A percentile compares a stretch with the other conserved stretches of the same genome.
These are phyloP conservation scores for Parelbella ahira DNA, from an alignment of 2,888 invertebrate genomes.

Conservation along the genomic window DNA sequence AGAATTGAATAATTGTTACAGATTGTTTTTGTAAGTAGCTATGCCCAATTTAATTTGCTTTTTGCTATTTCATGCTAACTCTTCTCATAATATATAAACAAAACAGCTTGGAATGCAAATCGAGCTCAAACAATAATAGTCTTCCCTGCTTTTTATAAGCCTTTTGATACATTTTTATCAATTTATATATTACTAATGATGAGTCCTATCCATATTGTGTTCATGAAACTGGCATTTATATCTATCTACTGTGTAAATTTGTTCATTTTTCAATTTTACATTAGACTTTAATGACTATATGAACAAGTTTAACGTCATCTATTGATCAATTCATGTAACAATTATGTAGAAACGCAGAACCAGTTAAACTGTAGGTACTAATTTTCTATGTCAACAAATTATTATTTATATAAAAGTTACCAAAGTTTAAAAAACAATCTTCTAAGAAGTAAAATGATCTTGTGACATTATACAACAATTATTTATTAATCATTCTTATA, in stretches of 20 bases:
- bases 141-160: constrained; percentile 19
- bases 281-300: no score
- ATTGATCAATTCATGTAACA: no score
- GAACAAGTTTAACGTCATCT: no score
- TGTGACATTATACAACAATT: constrained; percentile 7
- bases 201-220: constrained; percentile 13
- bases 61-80: constrained; percentile 18
- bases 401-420: constrained; percentile 24
- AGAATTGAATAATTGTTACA: no score
- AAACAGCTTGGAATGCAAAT: no score
- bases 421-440: constrained; percentile 21
- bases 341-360: constrained; percentile 1
- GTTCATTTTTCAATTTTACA: no score
- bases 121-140: constrained; percentile 25
- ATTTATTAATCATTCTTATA: constrained; percentile 7
- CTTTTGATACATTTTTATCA: constrained; percentile 2
- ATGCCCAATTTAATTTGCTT: constrained; percentile 5
- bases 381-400: constrained; percentile 15
- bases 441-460: constrained; percentile 11
- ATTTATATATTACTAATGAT: neutral
- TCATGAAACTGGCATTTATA: constrained; percentile 8
- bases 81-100: no score
- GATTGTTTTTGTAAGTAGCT: neutral
- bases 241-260: no score
- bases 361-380: constrained; percentile 20